Percentiles rank a stretch among this genome's conserved stretches.
These are phyloP conservation scores for Nipponia nippon DNA, from an alignment of 2,113 vertebrate genomes.

Conservation along the genomic window DNA sequence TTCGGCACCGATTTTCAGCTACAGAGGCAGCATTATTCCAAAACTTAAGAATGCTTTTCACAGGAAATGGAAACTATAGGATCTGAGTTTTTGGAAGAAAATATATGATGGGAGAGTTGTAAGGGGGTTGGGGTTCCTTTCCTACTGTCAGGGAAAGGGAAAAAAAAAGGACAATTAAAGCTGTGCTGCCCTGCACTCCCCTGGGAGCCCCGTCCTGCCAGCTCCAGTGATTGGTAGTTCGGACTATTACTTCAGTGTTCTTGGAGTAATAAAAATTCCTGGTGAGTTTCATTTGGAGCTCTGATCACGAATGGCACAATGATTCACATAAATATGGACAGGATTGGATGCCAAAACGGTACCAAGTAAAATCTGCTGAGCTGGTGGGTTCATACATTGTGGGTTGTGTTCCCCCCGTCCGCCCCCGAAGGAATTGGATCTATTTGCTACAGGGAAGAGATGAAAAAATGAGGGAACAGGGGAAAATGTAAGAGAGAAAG, in stretches of 20 bases:
- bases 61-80: not conserved
- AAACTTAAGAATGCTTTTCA: not conserved
- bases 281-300: conserved; percentile 45
- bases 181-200: not conserved
- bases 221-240: conserved; percentile 16
- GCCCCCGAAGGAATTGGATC: fast-evolving
- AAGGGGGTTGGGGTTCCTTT: not conserved
- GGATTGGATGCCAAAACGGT: conserved; percentile 8
- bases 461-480: not conserved
- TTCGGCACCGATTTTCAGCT: not conserved
- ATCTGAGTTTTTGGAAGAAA: not conserved
- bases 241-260: conserved; percentile 34
- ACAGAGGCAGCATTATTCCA: not conserved
- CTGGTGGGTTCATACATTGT: not conserved
- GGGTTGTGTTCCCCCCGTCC: not conserved
- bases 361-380: conserved; percentile 48
- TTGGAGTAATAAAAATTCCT: conserved; percentile 60
- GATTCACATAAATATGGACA: conserved; percentile 35
- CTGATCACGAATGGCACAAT: conserved; percentile 43
- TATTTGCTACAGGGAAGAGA: not conserved
- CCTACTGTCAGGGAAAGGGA: not conserved
- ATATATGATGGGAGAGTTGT: not conserved
- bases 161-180: not conserved
- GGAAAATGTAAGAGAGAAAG: not conserved
- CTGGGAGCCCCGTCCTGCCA: conserved; percentile 31